A percentile compares a stretch with the other conserved stretches of the same genome.
Evolutionary conservation across 2,797 vertebrate genomes (phyloP).

Genomic region (Sphaeramia orbicularis): DNA sequence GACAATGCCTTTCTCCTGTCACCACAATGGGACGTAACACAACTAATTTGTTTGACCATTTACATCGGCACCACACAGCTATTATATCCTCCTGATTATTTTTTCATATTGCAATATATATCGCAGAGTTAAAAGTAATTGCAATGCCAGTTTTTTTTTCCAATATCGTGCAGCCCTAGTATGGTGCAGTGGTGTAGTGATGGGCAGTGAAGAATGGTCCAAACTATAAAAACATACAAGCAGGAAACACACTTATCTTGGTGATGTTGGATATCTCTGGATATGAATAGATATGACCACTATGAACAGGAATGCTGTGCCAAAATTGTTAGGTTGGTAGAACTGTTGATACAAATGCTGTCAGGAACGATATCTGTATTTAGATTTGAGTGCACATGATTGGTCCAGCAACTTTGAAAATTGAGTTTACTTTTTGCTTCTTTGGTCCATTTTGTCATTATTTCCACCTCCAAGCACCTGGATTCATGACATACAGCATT

Average conservation of each 20-base stretch:
- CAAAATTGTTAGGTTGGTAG: constrained; percentile 16
- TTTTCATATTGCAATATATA: no score
- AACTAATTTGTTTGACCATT: no score
- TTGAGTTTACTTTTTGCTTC: constrained; percentile 1
- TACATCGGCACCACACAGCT: no score
- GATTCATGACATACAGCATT: constrained; percentile 23
- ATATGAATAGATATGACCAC: not conserved
- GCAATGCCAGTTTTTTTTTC: no score
- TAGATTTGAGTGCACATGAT: constrained; percentile 17
- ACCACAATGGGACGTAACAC: no score
- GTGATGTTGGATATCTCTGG: not conserved
- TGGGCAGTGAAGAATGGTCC: not conserved
- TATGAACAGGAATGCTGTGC: not conserved
- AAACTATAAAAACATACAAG: constrained; percentile 3
- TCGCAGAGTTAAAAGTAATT: no score
- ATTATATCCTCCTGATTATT: no score
- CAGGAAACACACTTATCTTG: constrained; percentile 1
- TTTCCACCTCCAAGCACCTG: constrained; percentile 20
- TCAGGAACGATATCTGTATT: constrained; percentile 9
- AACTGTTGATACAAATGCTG: constrained; percentile 3
- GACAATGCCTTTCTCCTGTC: no score
- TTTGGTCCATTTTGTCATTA: constrained; percentile 19
- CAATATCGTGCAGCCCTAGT: no score
- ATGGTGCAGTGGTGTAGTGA: not conserved
- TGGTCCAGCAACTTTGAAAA: constrained; percentile 11